Conservation (phyloP, 2,888 invertebrate genomes). For the Metallyticus violacea region DNA sequence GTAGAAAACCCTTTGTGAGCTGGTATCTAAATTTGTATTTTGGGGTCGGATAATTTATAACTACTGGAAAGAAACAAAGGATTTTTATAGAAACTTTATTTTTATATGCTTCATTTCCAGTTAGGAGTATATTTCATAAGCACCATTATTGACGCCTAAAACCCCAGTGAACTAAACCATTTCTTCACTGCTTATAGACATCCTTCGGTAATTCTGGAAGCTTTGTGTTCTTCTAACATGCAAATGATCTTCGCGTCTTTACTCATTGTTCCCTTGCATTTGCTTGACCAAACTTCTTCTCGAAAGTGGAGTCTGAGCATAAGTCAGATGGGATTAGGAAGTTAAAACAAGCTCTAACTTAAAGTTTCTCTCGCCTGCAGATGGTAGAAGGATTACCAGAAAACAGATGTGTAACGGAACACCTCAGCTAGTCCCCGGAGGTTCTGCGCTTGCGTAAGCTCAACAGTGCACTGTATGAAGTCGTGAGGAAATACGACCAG, state of each 20-base stretch:
- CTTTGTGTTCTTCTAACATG: background rate
- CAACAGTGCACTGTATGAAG: too few relatives aligned
- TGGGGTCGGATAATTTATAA: too few relatives aligned
- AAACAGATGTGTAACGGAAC: background rate
- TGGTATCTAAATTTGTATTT: too few relatives aligned
- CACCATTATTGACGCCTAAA: too few relatives aligned
- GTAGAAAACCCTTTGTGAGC: too few relatives aligned
- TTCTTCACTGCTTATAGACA: background rate
- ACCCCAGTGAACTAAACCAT: background rate
- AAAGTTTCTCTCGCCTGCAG: background rate
- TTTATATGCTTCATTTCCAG: too few relatives aligned
- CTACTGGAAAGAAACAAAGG: too few relatives aligned
- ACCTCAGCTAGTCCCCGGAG: background rate
- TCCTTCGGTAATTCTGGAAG: background rate
- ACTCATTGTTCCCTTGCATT: background rate
- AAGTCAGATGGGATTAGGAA: background rate
- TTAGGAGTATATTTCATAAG: too few relatives aligned
- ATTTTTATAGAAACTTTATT: too few relatives aligned
- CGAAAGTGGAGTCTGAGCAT: background rate
- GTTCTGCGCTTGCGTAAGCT: background rate
- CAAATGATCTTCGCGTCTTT: background rate
- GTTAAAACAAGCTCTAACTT: background rate
- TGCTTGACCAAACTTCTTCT: background rate
- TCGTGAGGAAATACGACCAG: too few relatives aligned
- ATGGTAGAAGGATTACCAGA: background rate